These are phyloP conservation scores for Equus przewalskii DNA, from an alignment of 2,113 vertebrate genomes.

Conservation along the genomic window DNA sequence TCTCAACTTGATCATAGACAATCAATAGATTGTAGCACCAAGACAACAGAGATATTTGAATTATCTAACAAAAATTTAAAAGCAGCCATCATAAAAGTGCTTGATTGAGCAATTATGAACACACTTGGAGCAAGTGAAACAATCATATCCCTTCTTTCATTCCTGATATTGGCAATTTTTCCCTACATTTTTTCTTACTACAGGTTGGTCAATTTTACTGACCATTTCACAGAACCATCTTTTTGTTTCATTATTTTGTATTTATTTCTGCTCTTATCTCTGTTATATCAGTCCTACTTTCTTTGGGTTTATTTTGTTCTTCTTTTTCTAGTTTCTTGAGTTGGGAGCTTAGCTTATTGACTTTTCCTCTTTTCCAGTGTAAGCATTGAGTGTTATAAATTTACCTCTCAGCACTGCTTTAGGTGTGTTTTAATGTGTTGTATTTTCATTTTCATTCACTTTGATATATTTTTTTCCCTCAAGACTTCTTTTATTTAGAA, in stretches of 20 bases:
- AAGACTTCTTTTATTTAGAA: neutral
- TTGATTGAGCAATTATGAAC: neutral
- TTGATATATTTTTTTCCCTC: neutral
- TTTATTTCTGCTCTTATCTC: neutral
- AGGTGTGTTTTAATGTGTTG: neutral
- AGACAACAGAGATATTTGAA: neutral
- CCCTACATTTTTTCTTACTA: neutral
- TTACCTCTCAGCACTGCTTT: neutral
- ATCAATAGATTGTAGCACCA: neutral
- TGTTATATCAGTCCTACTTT: neutral
- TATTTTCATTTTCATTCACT: constrained; percentile 2
- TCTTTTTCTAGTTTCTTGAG: neutral
- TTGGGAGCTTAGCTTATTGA: neutral
- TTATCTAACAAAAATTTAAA: neutral
- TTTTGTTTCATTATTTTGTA: neutral
- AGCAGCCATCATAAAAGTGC: neutral
- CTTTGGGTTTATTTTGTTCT: constrained; percentile 7
- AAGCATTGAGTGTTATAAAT: neutral
- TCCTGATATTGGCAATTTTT: constrained; percentile 22
- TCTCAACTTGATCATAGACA: neutral
- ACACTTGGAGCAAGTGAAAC: constrained; percentile 25
- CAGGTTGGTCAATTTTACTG: neutral
- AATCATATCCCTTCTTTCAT: neutral
- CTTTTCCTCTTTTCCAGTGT: neutral
- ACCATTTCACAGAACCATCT: neutral